These are phyloP conservation scores for Sebastes hubbsi DNA, from an alignment of 2,797 vertebrate genomes.

Conservation along the genomic window DNA sequence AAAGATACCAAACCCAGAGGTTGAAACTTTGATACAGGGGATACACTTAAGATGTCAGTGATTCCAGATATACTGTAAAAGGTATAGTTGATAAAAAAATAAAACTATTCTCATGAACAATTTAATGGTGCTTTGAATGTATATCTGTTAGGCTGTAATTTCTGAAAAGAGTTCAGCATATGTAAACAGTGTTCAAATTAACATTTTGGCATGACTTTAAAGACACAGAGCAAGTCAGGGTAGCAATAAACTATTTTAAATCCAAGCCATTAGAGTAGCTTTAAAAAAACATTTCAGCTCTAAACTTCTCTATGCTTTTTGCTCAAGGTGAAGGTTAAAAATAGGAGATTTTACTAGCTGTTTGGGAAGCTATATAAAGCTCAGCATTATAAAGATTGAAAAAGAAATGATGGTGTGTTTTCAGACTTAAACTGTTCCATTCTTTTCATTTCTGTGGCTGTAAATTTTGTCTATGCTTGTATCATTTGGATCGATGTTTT, in stretches of 20 bases:
- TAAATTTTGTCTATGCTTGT: slow-evolving; percentile 33
- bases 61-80: slow-evolving; percentile 42
- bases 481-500: slow-evolving; percentile 31
- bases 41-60: slow-evolving; percentile 34
- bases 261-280: slow-evolving; percentile 27
- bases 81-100: slow-evolving; percentile 36
- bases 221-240: slow-evolving; percentile 16
- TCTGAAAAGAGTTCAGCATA: slow-evolving; percentile 3
- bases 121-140: slow-evolving; percentile 67
- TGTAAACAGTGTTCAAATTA: slow-evolving; percentile 41
- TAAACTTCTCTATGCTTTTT: slow-evolving; percentile 24
- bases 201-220: slow-evolving; percentile 48
- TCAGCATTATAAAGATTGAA: slow-evolving; percentile 42
- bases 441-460: slow-evolving; percentile 15
- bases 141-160: slow-evolving; percentile 29
- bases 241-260: slow-evolving; percentile 37
- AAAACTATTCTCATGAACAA: slow-evolving; percentile 52
- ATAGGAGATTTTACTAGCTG: slow-evolving; percentile 20
- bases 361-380: slow-evolving; percentile 46
- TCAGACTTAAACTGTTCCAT: slow-evolving; percentile 2
- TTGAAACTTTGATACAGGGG: slow-evolving; percentile 29
- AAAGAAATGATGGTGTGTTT: slow-evolving; percentile 32
- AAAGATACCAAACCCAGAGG: slow-evolving; percentile 23
- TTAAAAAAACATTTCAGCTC: slow-evolving; percentile 33
- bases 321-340: slow-evolving; percentile 18